phyloP scores from a whole-genome alignment of 2,888 invertebrate genomes.

The Protonemura montana region DNA sequence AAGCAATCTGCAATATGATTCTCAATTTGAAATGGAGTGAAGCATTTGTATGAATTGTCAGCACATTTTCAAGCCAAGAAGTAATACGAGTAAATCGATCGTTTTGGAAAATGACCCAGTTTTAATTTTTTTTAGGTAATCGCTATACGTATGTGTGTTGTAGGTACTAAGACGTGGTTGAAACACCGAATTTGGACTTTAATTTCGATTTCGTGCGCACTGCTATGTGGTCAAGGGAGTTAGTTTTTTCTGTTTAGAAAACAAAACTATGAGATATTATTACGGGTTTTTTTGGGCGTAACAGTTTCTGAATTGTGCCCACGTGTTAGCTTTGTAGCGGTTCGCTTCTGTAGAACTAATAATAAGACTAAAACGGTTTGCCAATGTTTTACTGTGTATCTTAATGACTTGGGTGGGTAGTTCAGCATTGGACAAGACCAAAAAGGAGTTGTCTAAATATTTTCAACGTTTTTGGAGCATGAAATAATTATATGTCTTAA shows the following conservation, averaged over 20 bases:
- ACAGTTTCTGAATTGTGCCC: background rate
- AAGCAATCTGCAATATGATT: too few species aligned
- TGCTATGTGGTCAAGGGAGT: background rate
- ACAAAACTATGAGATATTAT: background rate
- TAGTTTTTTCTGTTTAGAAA: background rate
- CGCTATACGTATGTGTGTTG: background rate
- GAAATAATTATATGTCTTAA: too few species aligned
- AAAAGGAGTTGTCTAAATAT: too few species aligned
- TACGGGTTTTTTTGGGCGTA: background rate
- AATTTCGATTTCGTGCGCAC: background rate
- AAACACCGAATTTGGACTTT: background rate
- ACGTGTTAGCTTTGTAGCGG: background rate
- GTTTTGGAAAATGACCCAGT: slow-evolving; percentile 12
- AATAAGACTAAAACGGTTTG: background rate
- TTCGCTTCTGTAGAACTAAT: background rate
- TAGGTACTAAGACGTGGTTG: too few species aligned
- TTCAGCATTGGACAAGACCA: too few species aligned
- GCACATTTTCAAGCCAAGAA: too few species aligned
- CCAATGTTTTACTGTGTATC: too few species aligned
- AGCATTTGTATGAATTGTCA: too few species aligned
- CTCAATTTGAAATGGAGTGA: too few species aligned
- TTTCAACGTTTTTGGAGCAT: too few species aligned
- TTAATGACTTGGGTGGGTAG: too few species aligned
- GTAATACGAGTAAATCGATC: background rate
- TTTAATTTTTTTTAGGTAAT: background rate